A percentile compares a stretch with the other conserved stretches of the same genome.
These are phyloP conservation scores for Cephus sareptanus DNA, from an alignment of 2,888 invertebrate species.

Conservation along the genomic window DNA sequence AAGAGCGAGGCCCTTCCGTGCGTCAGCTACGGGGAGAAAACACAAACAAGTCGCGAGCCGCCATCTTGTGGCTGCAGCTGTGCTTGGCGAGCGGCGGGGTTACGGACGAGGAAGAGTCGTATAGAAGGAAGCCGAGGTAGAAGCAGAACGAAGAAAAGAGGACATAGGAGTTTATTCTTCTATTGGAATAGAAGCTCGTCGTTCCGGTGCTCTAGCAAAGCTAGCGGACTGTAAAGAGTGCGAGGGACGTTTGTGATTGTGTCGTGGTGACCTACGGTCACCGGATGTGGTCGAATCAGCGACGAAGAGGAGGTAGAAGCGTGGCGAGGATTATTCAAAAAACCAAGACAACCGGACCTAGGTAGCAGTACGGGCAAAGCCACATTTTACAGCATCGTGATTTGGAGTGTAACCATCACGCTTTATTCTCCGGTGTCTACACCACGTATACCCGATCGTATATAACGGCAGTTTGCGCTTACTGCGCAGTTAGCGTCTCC, in stretches of 20 bases:
- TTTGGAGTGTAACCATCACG: constrained; percentile 35
- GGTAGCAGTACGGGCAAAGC: constrained; percentile 44
- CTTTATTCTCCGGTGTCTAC: constrained; percentile 28
- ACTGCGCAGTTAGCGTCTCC: constrained; percentile 54
- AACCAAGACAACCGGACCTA: constrained; percentile 35
- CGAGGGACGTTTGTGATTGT: constrained; percentile 5
- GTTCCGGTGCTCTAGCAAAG: not conserved
- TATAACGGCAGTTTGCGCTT: constrained; percentile 37
- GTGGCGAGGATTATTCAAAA: constrained; percentile 43
- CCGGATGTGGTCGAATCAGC: constrained; percentile 52
- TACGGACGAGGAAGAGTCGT: not conserved
- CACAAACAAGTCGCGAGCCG: constrained; percentile 50
- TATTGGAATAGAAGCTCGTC: not conserved
- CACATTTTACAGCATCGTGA: not conserved
- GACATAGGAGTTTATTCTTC: not conserved
- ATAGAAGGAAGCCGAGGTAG: not conserved
- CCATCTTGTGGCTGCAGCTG: constrained; percentile 55
- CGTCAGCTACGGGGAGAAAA: constrained; percentile 23
- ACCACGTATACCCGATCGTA: constrained; percentile 37
- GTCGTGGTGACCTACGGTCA: constrained; percentile 47
- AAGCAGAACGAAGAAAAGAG: not conserved
- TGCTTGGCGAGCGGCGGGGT: constrained; percentile 20
- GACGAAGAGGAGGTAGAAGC: constrained; percentile 24
- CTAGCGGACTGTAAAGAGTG: not conserved
- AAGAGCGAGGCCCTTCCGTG: not conserved